Evolutionary conservation across 2,797 vertebrate species (phyloP), one percentile per base, ranked within the genome.

Genomic region (Danio kyathit): DNA sequence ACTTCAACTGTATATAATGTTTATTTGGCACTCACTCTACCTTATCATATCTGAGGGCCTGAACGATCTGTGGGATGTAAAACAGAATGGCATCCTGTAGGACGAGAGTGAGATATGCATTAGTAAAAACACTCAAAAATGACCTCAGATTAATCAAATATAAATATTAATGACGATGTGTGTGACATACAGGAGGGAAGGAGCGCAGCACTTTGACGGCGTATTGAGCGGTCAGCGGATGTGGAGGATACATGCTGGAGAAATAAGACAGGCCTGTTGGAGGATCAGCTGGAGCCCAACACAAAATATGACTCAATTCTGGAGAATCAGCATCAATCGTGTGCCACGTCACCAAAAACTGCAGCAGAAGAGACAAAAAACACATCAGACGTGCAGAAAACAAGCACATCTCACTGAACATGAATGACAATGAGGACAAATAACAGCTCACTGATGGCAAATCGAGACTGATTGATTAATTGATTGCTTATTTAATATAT

Each of bases 11-110:
- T n/a, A n/a, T n/a, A n/a, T n/a, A n/a, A n/a, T 29, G 29, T 1
- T 29, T 29, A 29, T 29, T 29, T 29, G 29, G 1, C 29, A 29
- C 29, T 29, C 1, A 0, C 92, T 94, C 6, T 86, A 99, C 98
- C 97, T 99, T 99, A 85, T 99, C 98, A 7, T 96, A 99, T 6
- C 98, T 94, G 72, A 99, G 95, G 8, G 98, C 97, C 88, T 99
- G 98, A 12, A 99, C 98, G 4, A 99, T 99, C 90, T 99, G 98
- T 79, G 97, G 98, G 88, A 99, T 99, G 93, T 99, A 99, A 92
- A 99, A 99, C 87, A 99, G 91, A 93, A 99, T 99, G 83, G 98
- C 98, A 8, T 99, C 97, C 98, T 99, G 82, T 64, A 11, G 57
- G 49, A 71, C 16, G 29, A 38, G 14, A 49, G 52, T 21, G 5